Base-by-base conservation (phyloP, 2,797 vertebrate genomes). In the Leptodactylus fallax region DNA sequence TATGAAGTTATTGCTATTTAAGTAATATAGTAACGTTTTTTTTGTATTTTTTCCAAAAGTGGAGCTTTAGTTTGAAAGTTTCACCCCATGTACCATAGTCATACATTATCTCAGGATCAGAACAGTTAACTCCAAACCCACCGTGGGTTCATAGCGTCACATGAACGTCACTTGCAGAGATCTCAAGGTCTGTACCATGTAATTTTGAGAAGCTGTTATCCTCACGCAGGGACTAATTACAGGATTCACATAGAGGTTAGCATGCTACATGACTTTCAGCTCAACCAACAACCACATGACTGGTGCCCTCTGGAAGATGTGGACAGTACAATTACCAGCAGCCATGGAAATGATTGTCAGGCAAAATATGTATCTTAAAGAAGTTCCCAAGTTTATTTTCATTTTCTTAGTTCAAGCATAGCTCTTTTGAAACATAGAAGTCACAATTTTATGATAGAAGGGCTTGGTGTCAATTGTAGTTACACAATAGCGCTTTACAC, bases 161-260 rank as follows among this genome's bases (percentile, higher is more conserved):
- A n/a, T 12, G 27, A n/a, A 76, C 55, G 69, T 84, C 69, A 61
- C 55, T 71, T 45, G 3, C 16, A 16, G 16, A 19, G 19, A 9
- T 60, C 45, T 60, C 36, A 23, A 60, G 13, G 69, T 21, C 53
- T 23, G 21, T 23, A 84, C 60, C 82, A 7, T 84, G 55, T 84
- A 58, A 84, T 84, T 84, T 67, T 8, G 7, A 16, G 11, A 23
- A 60, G 27, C 67, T 1, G 69, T 25, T 19, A 53, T 56, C 82
- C 69, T 65, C 51, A 60, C 19, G 56, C 65, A 55, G 25, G 6
- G 47, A 13, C 16, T 83, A 83, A 83, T 83, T 83, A 83, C 67
- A 72, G 65, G 81, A 36, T 49, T 56, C 49, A n/a, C 25, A 11
- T 27, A 53, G 23, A 63, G 63, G 16, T 25, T 14, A 2, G 23